Percentiles rank a stretch among this genome's conserved stretches.
phyloP scores from a whole-genome alignment of 2,113 vertebrate genomes.

The Crotalus viridis region DNA sequence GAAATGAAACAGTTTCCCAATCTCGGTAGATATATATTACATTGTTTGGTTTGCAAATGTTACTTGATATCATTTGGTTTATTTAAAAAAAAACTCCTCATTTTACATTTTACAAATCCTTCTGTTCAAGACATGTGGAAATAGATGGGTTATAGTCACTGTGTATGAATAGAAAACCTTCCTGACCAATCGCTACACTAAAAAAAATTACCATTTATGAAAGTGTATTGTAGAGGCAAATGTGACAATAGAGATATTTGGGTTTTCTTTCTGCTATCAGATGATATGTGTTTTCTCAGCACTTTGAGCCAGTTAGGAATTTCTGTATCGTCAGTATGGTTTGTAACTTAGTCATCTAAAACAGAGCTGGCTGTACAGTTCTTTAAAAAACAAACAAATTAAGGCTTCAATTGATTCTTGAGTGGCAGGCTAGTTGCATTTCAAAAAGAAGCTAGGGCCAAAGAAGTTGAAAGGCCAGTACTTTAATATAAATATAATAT shows the following conservation, averaged over 20 bases:
- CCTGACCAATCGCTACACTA: constrained; percentile 1
- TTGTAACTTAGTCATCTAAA: neutral
- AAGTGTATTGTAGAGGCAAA: neutral
- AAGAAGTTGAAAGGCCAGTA: neutral
- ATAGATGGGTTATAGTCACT: neutral
- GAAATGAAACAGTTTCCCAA: neutral
- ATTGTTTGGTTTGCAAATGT: neutral
- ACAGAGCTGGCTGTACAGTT: neutral
- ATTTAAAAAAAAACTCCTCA: neutral
- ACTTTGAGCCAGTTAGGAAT: neutral
- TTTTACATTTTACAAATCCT: constrained; percentile 18
- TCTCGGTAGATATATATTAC: constrained; percentile 1
- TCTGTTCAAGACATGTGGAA: neutral
- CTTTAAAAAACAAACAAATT: neutral
- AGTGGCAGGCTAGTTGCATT: neutral
- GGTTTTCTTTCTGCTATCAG: neutral
- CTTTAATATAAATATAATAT: neutral
- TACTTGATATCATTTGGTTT: constrained; percentile 24
- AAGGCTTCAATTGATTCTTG: neutral
- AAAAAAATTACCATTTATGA: neutral
- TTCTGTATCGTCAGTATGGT: neutral
- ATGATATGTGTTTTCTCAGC: neutral
- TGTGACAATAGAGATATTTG: neutral
- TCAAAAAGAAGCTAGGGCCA: neutral
- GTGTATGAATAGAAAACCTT: neutral